Base-by-base conservation (phyloP, 2,113 vertebrate species). In the Prunella fulvescens region DNA sequence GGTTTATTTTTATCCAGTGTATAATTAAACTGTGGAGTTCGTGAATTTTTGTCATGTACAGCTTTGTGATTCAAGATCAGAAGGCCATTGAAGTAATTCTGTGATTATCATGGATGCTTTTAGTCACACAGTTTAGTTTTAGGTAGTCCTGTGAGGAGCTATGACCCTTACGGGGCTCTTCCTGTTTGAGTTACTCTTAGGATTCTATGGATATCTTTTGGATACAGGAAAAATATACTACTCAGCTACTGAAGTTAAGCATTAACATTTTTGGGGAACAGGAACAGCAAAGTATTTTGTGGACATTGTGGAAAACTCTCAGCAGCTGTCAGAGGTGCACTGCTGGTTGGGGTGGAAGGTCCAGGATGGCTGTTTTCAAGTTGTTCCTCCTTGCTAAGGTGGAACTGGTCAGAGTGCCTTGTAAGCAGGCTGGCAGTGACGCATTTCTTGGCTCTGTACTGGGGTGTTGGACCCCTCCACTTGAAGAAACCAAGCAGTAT, bases 361-460 rank as follows among this genome's bases (percentile, higher is more conserved):
- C 29, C 66, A 57, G 51, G 16, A 16, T 45, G 35, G 40, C 17
- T 29, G 3, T 14, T 70, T 35, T 13, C 33, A 3, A 19, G 15
- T 22, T 81, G 51, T 14, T 86, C 14, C 22, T 50, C 17, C 71
- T 70, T 40, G 40, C n/a, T 42, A 11, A 61, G 7, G 35, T 13
- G 7, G 9, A 60, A 26, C 28, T 3, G 3, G 1, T 15, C 31
- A 48, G 45, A 50, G 31, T 35, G 37, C 29, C 37, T 39, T 0
- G 1, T 15, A 31, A 69, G 17, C 31, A 64, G 25, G 8, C 25
- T 78, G 13, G n/a, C 29, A 42, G 35, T 14, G 35, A 18, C 14
- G 35, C 0, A 0, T 44, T 40, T 33, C 51, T 62, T 5, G 0
- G 48, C 13, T 50, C 66, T 62, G 19, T 31, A 3, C 35, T 9